Base-by-base conservation (phyloP, 1,140 invertebrate species). In the Tetramorium alpestre region DNA sequence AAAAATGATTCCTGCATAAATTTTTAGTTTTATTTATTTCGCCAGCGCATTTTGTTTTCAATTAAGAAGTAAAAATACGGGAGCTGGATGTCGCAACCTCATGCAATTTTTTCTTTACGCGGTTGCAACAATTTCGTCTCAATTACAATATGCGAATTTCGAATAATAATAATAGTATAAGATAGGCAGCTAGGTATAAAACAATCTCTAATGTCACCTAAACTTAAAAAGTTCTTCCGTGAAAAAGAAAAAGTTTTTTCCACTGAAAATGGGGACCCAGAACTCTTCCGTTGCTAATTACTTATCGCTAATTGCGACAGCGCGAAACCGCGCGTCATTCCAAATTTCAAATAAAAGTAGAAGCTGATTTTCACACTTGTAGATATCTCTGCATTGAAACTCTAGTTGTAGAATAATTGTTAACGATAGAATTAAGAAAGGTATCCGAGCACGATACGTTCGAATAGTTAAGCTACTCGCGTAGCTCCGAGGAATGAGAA, bases 401-500 rank as follows among this genome's bases (percentile, higher is more conserved):
- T 41, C 18, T 0, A 75, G 6, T 56, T 76, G 25, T 18, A 25
- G 22, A 25, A 44, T 16, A 41, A 60, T 18, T 16, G 25, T 77
- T n/a, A 47, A 33, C n/a, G 41, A 47, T 7, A 54, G 28, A n/a
- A 64, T 47, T 77, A 3, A 11, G 11, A 77, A 64, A 75, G n/a
- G n/a, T n/a, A 62, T 41, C 38, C 33, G 11, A 58, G 44, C 13
- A 58, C n/a, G 10, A 41, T n/a, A 62, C 7, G 3, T 60, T n/a
- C 33, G 7, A 54, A 38, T 80, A 51, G 8, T 70, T 54, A 41
- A 25, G 47, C n/a, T 70, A 54, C 62, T 67, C 8, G 28, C 16
- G n/a, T 80, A 69, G 41, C 22, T 58, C 16, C 25, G 22, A 73
- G 28, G 54, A 85, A 87, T 90, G 90, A 93, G 87, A 91, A 69